Conservation (phyloP, 1,140 invertebrate genomes). For the Pygmarrhopalites habei region DNA sequence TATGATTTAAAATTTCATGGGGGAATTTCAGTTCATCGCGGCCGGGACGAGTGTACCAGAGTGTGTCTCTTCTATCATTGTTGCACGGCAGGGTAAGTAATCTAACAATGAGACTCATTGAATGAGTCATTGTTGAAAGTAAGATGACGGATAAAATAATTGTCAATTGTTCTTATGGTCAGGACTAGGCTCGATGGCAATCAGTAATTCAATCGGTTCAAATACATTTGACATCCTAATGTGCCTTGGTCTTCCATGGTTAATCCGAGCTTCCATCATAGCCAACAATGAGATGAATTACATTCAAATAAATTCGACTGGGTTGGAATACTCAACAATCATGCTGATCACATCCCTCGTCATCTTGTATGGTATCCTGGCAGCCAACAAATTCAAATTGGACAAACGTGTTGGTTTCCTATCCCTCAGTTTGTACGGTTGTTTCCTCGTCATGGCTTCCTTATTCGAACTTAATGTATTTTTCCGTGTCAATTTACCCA, state of each 20-base stretch:
- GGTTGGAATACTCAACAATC: constrained; percentile 44
- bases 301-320: constrained; percentile 41
- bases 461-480: constrained; percentile 81
- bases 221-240: constrained; percentile 51
- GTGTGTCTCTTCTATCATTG: constrained; percentile 73
- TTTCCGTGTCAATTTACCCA: constrained; percentile 74
- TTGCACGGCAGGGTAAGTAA: constrained; percentile 61
- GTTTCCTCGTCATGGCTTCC: constrained; percentile 68
- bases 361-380: constrained; percentile 41
- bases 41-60: constrained; percentile 65
- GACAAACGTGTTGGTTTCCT: constrained; percentile 53
- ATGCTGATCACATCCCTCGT: constrained; percentile 42
- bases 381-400: constrained; percentile 42
- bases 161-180: too few relatives aligned
- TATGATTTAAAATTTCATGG: too few relatives aligned
- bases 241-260: constrained; percentile 50
- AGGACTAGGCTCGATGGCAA: constrained; percentile 47
- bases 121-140: not conserved
- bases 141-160: not conserved
- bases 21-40: constrained; percentile 37
- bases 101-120: not conserved
- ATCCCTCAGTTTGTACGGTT: constrained; percentile 67
- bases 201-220: constrained; percentile 49
- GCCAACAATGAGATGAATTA: constrained; percentile 39
- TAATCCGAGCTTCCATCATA: constrained; percentile 46